A percentile compares a stretch with the other conserved stretches of the same genome.
phyloP scores from a whole-genome alignment of 2,888 invertebrate species.

The Tenthredo notha region DNA sequence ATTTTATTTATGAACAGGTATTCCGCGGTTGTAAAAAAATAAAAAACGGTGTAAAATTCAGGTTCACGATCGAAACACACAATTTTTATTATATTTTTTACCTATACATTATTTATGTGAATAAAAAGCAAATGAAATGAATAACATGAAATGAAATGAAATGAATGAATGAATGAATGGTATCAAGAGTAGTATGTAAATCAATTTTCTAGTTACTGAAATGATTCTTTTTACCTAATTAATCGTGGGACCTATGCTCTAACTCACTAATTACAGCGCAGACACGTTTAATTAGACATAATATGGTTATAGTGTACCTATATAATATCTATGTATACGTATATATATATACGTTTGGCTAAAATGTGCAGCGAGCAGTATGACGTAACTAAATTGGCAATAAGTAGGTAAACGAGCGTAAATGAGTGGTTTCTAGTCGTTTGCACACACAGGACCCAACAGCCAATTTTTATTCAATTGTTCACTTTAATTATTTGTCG shows the following conservation, averaged over 20 bases:
- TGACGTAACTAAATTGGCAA: slow-evolving; percentile 17
- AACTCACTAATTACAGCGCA: neutral
- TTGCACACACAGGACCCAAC: neutral
- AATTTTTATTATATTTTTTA: too few relatives aligned
- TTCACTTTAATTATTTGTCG: neutral
- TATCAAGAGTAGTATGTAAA: neutral
- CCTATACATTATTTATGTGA: neutral
- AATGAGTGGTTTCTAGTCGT: neutral
- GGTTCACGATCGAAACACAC: too few relatives aligned
- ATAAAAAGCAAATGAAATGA: too few relatives aligned
- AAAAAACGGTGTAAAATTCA: too few relatives aligned
- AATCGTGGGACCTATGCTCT: neutral
- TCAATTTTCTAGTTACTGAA: neutral
- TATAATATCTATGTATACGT: neutral
- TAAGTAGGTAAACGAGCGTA: slow-evolving; percentile 7
- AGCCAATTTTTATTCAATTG: neutral
- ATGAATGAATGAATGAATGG: neutral
- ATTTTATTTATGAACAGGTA: neutral
- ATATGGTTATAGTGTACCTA: neutral
- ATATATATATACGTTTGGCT: neutral
- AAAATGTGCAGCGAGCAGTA: neutral
- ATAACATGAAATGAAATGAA: too few relatives aligned
- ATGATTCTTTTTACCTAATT: neutral
- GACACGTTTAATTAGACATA: slow-evolving; percentile 12
- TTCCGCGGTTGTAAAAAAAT: too few relatives aligned